Conservation (phyloP, 2,888 invertebrate species). For the Tenthredo livida region DNA sequence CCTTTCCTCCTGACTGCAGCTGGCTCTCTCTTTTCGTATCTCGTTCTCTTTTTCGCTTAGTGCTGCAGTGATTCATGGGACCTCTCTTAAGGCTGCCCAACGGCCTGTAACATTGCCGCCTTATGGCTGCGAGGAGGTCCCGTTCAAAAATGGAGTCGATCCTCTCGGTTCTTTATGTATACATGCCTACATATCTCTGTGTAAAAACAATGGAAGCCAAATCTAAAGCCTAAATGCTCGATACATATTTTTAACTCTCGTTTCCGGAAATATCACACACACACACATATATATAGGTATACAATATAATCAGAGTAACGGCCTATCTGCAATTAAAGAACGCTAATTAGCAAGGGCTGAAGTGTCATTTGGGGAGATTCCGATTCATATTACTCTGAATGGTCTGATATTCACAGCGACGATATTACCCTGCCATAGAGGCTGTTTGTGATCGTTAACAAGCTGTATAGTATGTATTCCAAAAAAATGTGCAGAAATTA, state of each 20-base stretch:
- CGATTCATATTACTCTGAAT: neutral
- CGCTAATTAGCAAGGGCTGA: constrained; percentile 7
- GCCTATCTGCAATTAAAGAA: constrained; percentile 22
- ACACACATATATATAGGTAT: neutral
- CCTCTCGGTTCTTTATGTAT: constrained; percentile 20
- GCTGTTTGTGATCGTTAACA: neutral
- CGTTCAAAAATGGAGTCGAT: constrained; percentile 51
- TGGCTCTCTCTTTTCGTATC: constrained; percentile 55
- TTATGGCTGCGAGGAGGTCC: constrained; percentile 64
- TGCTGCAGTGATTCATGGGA: constrained; percentile 71
- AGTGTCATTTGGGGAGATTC: constrained; percentile 41
- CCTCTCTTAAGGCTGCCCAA: constrained; percentile 71
- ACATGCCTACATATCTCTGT: neutral
- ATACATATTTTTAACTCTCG: neutral
- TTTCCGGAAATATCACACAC: neutral
- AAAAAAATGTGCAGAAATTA: neutral
- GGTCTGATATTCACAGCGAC: neutral
- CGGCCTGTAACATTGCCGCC: constrained; percentile 75
- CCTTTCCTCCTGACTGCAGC: constrained; percentile 58
- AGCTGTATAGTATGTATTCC: neutral
- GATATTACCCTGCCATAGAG: neutral
- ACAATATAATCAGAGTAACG: neutral
- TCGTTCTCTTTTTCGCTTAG: constrained; percentile 56
- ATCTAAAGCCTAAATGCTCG: neutral
- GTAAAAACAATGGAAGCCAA: neutral